A percentile compares a stretch with the other conserved stretches of the same genome.
phyloP scores from a whole-genome alignment of 23 tunicate genomes.

The Ciona savignyi region DNA sequence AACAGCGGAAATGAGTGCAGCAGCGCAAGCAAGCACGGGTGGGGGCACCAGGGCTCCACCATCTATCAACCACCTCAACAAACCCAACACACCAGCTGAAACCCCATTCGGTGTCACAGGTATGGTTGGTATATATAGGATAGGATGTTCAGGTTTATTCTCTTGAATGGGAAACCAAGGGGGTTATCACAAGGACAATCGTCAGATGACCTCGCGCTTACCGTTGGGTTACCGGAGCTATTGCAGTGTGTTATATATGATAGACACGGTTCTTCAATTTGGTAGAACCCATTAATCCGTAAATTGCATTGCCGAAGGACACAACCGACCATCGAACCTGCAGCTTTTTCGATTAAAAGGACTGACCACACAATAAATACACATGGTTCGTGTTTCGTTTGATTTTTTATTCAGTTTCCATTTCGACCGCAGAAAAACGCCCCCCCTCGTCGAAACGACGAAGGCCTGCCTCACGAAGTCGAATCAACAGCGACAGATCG shows the following conservation, averaged over 20 bases:
- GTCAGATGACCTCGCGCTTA: too few species aligned
- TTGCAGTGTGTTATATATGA: too few species aligned
- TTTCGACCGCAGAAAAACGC: background rate
- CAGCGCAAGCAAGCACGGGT: conserved; percentile 66
- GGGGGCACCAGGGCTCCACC: conserved; percentile 65
- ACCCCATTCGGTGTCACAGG: conserved; percentile 22
- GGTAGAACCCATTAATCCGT: too few species aligned
- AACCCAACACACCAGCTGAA: conserved; percentile 26
- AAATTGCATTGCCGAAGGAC: too few species aligned
- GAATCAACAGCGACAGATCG: conserved; percentile 14
- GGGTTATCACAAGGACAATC: too few species aligned
- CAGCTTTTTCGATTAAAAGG: too few species aligned
- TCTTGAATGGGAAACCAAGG: too few species aligned
- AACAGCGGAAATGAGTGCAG: conserved; percentile 50
- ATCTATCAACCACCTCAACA: conserved; percentile 50
- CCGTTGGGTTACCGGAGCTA: too few species aligned
- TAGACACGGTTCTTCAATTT: too few species aligned
- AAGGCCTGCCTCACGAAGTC: conserved; percentile 17
- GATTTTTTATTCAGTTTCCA: background rate
- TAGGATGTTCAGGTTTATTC: too few species aligned
- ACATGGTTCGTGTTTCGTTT: background rate
- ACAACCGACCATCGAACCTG: too few species aligned
- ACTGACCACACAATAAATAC: background rate
- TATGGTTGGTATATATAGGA: too few species aligned
- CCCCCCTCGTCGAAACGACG: background rate